These are phyloP conservation scores for Geotrypetes seraphini DNA, from an alignment of 2,797 vertebrate genomes.

Conservation along the genomic window DNA sequence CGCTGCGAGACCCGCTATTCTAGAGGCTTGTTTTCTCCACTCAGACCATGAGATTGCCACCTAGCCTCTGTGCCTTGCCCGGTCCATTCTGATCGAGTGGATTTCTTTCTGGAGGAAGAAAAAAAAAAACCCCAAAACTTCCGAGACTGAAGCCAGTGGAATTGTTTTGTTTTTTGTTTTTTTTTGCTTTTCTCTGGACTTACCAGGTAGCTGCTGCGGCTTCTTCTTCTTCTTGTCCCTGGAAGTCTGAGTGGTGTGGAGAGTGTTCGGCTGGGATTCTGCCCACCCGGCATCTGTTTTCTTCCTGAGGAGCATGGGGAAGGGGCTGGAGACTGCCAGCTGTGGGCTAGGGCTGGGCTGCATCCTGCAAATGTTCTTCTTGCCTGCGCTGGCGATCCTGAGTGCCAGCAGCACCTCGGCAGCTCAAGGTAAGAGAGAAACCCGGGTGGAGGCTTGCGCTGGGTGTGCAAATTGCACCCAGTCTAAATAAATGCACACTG, in stretches of 20 bases:
- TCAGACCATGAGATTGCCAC: no score
- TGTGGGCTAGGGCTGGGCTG: constrained; percentile 64
- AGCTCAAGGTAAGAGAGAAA: constrained; percentile 75
- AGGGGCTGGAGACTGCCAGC: constrained; percentile 58
- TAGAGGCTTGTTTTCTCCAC: background rate
- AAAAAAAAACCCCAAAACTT: no score
- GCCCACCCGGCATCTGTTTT: no score
- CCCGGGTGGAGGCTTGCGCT: no score
- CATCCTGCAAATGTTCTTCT: constrained; percentile 56
- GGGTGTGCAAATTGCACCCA: no score
- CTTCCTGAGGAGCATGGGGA: constrained; percentile 56
- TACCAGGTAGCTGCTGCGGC: background rate
- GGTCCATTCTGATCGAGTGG: no score
- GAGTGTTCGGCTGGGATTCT: no score
- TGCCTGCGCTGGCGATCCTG: constrained; percentile 64
- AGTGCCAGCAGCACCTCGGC: constrained; percentile 58
- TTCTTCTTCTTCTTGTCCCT: no score
- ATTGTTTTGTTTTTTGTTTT: background rate
- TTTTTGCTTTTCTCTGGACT: background rate
- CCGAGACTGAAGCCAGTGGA: background rate
- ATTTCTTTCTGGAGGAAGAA: no score
- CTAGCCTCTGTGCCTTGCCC: no score
- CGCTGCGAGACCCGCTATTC: background rate
- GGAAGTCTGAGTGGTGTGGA: no score
- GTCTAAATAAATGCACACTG: no score